Conservation (phyloP, 2,888 invertebrate species). For the Bunonema sp. region DNA sequence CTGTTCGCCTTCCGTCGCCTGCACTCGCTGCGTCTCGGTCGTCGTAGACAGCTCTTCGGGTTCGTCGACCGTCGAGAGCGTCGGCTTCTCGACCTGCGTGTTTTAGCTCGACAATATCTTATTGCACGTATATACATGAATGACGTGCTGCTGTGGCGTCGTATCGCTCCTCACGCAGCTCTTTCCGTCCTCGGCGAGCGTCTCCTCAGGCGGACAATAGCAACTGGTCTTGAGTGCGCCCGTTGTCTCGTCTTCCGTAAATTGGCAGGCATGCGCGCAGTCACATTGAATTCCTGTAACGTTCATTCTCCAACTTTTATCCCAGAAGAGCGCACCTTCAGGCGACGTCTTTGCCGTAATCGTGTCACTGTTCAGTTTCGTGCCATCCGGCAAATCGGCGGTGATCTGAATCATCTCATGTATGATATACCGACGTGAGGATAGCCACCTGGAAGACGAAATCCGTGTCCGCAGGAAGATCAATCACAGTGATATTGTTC, state of each 20-base stretch:
- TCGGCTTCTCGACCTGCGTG: too few relatives aligned
- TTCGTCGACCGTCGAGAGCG: too few relatives aligned
- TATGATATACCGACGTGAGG: neutral
- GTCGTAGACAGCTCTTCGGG: constrained; percentile 3
- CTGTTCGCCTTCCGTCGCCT: constrained; percentile 7
- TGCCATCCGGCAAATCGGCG: constrained; percentile 31
- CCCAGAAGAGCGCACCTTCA: constrained; percentile 15
- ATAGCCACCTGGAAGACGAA: constrained; percentile 26
- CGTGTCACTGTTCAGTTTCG: constrained; percentile 22
- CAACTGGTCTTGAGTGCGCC: constrained; percentile 18
- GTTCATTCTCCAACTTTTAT: neutral
- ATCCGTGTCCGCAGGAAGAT: constrained; percentile 30
- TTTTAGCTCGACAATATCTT: too few relatives aligned
- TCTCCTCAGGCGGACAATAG: constrained; percentile 34
- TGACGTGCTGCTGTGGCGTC: neutral
- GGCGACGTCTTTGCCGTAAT: constrained; percentile 26
- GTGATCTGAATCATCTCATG: constrained; percentile 9
- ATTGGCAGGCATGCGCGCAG: constrained; percentile 35
- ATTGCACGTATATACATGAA: too few relatives aligned
- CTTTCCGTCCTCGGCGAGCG: constrained; percentile 22
- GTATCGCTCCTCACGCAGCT: constrained; percentile 11
- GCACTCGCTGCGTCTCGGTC: too few relatives aligned
- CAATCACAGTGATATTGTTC: constrained; percentile 13
- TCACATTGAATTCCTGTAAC: constrained; percentile 30
- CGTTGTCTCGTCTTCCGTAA: constrained; percentile 15